Evolutionary conservation across 2,888 invertebrate genomes (phyloP), one percentile per base, ranked within the genome.

Genomic region (Oligia latruncula): DNA sequence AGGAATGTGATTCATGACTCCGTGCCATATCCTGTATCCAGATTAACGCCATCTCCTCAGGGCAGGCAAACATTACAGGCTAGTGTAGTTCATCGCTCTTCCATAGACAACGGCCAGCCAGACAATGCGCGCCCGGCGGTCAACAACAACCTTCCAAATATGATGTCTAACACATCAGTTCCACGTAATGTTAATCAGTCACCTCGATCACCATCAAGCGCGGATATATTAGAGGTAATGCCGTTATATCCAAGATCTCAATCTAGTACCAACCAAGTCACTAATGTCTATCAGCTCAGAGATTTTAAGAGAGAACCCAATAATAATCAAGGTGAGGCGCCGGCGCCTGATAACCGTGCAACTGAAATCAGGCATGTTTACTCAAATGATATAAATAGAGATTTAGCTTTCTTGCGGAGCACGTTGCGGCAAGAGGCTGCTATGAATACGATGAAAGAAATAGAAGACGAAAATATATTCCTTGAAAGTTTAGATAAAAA

Each of bases 221-320:
- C 95, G 74, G 97, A 97, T 84, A 97, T 97, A 80, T 92, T 97
- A 67, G 97, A 97, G 90, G 97, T 97, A 1, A 97, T 97, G 93
- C 97, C 97, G 2, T 91, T 97, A 23, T 96, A 97, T 87, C 96
- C 97, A 65, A 92, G 95, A 67, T 90, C 95, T 58, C 92, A 95
- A 90, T 89, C 93, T 75, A 92, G 93, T 89, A 90, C 90, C 78
- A 95, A 93, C 86, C 96, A 96, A 87, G 96, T 95, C 35, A 95
- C 97, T 65, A 97, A 97, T 93, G 93, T 97, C 4, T 97, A 97
- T 90, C 97, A 97, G 88, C 86, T 97, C 23, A 92, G 96, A 80
- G 97, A 97, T 80, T 97, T 97, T 90, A 97, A 97, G 87, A 94
- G 95, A 88, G 97, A 97, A 89, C 95, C 96, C 82, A 97, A 97